Conservation (phyloP, 2,113 vertebrate genomes). For the Numenius arquata region DNA sequence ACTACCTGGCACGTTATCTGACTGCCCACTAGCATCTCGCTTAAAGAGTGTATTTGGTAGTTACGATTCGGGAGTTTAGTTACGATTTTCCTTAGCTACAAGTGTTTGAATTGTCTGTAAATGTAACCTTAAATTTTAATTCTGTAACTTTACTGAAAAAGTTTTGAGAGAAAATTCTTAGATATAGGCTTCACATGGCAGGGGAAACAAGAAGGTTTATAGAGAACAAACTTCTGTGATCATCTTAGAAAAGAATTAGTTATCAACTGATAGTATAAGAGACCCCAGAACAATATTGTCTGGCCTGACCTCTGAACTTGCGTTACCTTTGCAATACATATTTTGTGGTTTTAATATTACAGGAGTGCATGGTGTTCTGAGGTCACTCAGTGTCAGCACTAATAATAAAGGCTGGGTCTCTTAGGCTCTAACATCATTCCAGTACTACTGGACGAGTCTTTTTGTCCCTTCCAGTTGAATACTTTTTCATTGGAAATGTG, state of each 20-base stretch:
- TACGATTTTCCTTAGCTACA: neutral
- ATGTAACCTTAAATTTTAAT: neutral
- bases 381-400: neutral
- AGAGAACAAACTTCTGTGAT: neutral
- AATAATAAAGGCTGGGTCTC: neutral
- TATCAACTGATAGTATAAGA: neutral
- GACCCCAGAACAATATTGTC: neutral
- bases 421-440: fast-evolving
- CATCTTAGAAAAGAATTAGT: neutral
- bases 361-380: neutral
- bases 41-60: neutral
- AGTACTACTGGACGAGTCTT: neutral
- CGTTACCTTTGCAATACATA: neutral
- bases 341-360: neutral
- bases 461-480: neutral
- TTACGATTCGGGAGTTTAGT: neutral
- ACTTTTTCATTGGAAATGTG: neutral
- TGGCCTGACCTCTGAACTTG: neutral
- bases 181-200: neutral
- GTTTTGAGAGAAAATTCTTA: neutral
- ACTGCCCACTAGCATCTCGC: neutral
- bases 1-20: neutral
- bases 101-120: neutral
- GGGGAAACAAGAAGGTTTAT: neutral
- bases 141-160: neutral